Evolutionary conservation across 2,888 invertebrate species (phyloP).

Genomic region (Aporophyla lueneburgensis): DNA sequence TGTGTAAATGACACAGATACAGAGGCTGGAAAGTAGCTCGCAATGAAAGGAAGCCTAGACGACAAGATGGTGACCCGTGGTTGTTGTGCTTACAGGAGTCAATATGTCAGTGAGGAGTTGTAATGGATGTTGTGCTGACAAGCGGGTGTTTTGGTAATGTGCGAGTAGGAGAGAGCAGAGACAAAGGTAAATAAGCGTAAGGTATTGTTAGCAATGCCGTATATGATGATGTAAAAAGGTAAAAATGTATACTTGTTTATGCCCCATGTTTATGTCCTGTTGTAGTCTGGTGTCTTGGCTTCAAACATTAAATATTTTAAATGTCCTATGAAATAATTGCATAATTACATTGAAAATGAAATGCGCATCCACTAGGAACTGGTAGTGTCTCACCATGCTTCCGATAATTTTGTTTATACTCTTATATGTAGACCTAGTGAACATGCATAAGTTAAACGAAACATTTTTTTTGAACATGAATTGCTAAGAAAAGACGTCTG

Average conservation of each 20-base stretch:
- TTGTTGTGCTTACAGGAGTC: slow-evolving; percentile 37
- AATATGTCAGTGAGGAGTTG: slow-evolving; percentile 32
- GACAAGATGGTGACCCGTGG: slow-evolving; percentile 26
- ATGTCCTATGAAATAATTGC: slow-evolving; percentile 60
- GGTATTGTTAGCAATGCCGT: slow-evolving; percentile 62
- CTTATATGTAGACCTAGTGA: slow-evolving; percentile 69
- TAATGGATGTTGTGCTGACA: slow-evolving; percentile 40
- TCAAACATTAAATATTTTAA: slow-evolving; percentile 47
- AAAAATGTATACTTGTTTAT: slow-evolving; percentile 54
- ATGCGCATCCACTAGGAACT: slow-evolving; percentile 85
- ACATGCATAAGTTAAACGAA: slow-evolving; percentile 78
- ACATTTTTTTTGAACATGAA: slow-evolving; percentile 81
- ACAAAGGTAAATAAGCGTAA: slow-evolving; percentile 47
- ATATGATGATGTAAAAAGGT: slow-evolving; percentile 53
- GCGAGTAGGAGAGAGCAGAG: slow-evolving; percentile 40
- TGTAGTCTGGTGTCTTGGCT: slow-evolving; percentile 63
- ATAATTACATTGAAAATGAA: slow-evolving; percentile 80
- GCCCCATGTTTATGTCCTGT: slow-evolving; percentile 61
- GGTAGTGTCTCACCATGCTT: slow-evolving; percentile 77
- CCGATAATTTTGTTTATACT: slow-evolving; percentile 74
- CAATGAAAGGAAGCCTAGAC: slow-evolving; percentile 49
- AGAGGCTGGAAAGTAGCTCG: slow-evolving; percentile 27
- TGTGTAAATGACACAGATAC: slow-evolving; percentile 71
- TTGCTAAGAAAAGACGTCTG: slow-evolving; percentile 86
- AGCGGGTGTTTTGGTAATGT: slow-evolving; percentile 43